phyloP scores from a whole-genome alignment of 2,113 vertebrate genomes.

The Lontra canadensis region DNA sequence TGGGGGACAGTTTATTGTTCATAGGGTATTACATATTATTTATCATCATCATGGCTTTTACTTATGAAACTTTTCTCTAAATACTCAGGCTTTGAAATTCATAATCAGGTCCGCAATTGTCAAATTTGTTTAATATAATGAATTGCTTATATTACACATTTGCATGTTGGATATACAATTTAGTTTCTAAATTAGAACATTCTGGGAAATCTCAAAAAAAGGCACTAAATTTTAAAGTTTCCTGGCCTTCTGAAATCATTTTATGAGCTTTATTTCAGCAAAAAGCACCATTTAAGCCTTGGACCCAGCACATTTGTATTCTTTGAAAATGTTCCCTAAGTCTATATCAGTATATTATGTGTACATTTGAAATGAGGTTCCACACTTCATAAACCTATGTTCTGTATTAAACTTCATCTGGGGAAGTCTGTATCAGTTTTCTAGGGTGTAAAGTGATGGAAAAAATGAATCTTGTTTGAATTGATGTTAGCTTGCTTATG shows the following conservation, averaged over 20 bases:
- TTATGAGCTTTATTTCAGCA: slow-evolving; percentile 5
- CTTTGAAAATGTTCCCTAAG: slow-evolving; percentile 60
- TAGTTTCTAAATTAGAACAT: slow-evolving; percentile 51
- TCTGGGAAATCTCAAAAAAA: slow-evolving; percentile 59
- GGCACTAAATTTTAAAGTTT: slow-evolving; percentile 56
- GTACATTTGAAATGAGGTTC: slow-evolving; percentile 73
- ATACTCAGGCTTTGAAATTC: slow-evolving; percentile 30
- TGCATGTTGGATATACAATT: not conserved
- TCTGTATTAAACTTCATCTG: slow-evolving; percentile 78
- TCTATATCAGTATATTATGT: slow-evolving; percentile 61
- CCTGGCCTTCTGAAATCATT: slow-evolving; percentile 48
- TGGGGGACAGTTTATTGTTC: not conserved
- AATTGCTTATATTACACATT: slow-evolving; percentile 20
- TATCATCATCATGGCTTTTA: not conserved
- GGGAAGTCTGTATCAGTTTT: slow-evolving; percentile 76
- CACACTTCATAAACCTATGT: slow-evolving; percentile 74
- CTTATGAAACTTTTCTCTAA: not conserved
- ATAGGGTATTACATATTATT: not conserved
- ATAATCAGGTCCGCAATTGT: slow-evolving; percentile 22
- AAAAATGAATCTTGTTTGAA: slow-evolving; percentile 83
- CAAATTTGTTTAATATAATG: slow-evolving; percentile 53
- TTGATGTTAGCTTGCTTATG: slow-evolving; percentile 79
- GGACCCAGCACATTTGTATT: slow-evolving; percentile 31
- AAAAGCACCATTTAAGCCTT: slow-evolving; percentile 59
- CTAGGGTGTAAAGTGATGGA: slow-evolving; percentile 77